A percentile compares a stretch with the other conserved stretches of the same genome.
phyloP scores from a whole-genome alignment of 2,888 invertebrate genomes.

The Calephelis perditalis region DNA sequence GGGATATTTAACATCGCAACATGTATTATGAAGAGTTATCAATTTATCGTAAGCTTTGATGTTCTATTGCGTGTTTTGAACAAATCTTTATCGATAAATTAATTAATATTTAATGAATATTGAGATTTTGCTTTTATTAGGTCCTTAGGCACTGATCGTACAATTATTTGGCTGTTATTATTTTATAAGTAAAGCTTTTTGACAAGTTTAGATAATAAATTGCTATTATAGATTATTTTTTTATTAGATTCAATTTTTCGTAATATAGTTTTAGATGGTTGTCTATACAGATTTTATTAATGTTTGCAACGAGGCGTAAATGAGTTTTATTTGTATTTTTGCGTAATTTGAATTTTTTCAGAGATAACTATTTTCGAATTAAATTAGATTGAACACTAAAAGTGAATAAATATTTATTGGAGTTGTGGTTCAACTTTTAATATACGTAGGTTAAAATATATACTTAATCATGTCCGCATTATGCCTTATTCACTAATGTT shows the following conservation, averaged over 20 bases:
- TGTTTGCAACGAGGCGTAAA: constrained; percentile 1
- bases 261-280: neutral
- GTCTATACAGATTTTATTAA: constrained; percentile 5
- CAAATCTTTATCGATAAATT: constrained; percentile 2
- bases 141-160: constrained; percentile 18
- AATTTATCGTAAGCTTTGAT: constrained; percentile 4
- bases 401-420: constrained; percentile 10
- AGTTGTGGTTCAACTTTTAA: constrained; percentile 7
- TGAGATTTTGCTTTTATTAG: constrained; percentile 7
- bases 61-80: constrained; percentile 12
- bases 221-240: constrained; percentile 22
- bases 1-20: constrained; percentile 14
- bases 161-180: constrained; percentile 29
- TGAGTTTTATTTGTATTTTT: constrained; percentile 21
- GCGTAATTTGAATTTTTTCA: constrained; percentile 10
- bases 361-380: constrained; percentile 4
- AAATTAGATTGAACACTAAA: constrained; percentile 6
- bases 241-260: constrained; percentile 14
- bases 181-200: constrained; percentile 27
- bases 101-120: constrained; percentile 5
- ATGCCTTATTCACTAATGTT: neutral
- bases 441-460: constrained; percentile 1
- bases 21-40: neutral
- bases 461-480: neutral
- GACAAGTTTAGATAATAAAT: constrained; percentile 1